Percentiles rank a stretch among this genome's conserved stretches.
These are phyloP conservation scores for Sebastes elongatus DNA, from an alignment of 2,797 vertebrate genomes.

Conservation along the genomic window DNA sequence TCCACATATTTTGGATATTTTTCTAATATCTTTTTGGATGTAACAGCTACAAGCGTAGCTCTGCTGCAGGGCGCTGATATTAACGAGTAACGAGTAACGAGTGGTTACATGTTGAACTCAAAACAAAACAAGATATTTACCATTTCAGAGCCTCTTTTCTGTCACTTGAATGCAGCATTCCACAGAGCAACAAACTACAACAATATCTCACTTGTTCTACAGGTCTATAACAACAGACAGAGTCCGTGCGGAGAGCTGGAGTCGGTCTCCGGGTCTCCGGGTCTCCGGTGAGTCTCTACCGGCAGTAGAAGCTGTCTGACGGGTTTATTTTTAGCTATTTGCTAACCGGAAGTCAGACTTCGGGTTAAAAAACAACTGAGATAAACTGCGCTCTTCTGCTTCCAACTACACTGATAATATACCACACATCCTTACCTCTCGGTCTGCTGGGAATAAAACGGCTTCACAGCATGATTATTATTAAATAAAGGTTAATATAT, in stretches of 20 bases:
- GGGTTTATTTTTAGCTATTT: background rate
- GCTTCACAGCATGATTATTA: background rate
- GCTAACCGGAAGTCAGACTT: background rate
- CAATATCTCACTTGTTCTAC: background rate
- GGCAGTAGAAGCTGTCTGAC: background rate
- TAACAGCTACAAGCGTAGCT: too few relatives aligned
- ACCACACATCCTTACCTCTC: rapidly evolving
- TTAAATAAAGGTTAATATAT: background rate
- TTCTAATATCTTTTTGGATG: too few relatives aligned
- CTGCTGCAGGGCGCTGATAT: too few relatives aligned
- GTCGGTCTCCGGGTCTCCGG: rapidly evolving
- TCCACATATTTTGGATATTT: too few relatives aligned
- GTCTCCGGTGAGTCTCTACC: background rate
- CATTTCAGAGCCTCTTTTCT: background rate
- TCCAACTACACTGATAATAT: rapidly evolving
- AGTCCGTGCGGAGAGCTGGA: rapidly evolving
- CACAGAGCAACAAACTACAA: too few relatives aligned
- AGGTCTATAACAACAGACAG: too few relatives aligned
- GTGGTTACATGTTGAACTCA: background rate
- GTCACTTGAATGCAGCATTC: background rate
- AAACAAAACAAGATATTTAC: background rate
- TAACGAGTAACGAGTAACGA: too few relatives aligned
- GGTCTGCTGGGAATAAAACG: background rate
- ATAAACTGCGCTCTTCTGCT: background rate
- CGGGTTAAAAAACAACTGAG: background rate